Percentiles rank a stretch among this genome's conserved stretches.
These are phyloP conservation scores for Anser cygnoides DNA, from an alignment of 2,113 vertebrate species.

Conservation along the genomic window DNA sequence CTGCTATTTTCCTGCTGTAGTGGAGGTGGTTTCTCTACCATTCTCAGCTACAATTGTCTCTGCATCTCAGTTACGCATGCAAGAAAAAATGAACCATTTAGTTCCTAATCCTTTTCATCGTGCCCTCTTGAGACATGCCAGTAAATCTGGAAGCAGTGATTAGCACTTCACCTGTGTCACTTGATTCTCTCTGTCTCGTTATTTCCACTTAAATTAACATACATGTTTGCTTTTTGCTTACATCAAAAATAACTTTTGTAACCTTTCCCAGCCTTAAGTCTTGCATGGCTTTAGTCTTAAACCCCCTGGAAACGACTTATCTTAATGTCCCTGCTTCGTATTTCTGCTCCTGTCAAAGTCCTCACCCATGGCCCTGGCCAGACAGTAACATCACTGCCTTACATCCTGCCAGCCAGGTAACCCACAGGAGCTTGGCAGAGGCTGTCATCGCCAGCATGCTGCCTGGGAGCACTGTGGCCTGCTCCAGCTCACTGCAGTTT, in stretches of 20 bases:
- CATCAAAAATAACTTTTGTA: background rate
- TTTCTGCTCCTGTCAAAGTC: background rate
- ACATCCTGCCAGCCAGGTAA: background rate
- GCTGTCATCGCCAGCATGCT: accelerated
- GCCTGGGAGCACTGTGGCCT: background rate
- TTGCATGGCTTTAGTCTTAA: background rate
- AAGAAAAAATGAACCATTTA: conserved; percentile 12
- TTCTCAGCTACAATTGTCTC: background rate
- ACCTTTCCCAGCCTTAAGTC: background rate
- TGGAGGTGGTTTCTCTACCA: conserved; percentile 32
- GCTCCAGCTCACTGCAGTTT: background rate
- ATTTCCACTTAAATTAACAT: conserved; percentile 43
- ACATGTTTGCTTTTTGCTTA: conserved; percentile 28
- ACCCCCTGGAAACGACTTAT: background rate
- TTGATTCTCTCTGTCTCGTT: conserved; percentile 23
- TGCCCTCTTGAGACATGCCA: background rate
- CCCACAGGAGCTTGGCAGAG: background rate
- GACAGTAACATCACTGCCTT: background rate
- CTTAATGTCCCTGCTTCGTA: background rate
- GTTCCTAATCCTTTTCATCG: conserved; percentile 32
- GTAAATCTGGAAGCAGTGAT: conserved; percentile 44
- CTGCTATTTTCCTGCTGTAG: conserved; percentile 52
- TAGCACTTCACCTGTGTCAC: conserved; percentile 50
- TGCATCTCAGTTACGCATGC: conserved; percentile 8
- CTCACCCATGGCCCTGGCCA: background rate